Conservation (phyloP, 2,113 vertebrate genomes). For the Pelodiscus sinensis region DNA sequence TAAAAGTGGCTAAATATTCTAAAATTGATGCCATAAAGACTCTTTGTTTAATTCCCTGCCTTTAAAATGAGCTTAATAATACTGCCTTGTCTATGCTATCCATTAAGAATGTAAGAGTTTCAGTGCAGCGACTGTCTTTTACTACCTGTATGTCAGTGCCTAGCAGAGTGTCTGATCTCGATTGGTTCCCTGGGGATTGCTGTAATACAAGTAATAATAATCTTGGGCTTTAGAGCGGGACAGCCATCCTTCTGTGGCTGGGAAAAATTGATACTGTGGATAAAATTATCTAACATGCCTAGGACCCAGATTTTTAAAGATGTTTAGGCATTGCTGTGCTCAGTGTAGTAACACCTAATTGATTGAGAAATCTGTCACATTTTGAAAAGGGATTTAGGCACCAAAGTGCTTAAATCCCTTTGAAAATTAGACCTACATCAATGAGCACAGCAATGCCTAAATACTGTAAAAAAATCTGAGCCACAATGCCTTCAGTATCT, state of each 20-base stretch:
- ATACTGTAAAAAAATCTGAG: background rate
- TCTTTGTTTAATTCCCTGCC: background rate
- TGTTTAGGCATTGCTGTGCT: background rate
- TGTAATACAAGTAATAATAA: background rate
- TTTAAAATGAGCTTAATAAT: background rate
- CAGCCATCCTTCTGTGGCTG: conserved; percentile 4
- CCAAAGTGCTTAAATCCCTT: background rate
- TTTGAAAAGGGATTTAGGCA: background rate
- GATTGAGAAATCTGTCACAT: background rate
- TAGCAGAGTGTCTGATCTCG: background rate
- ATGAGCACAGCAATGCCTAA: background rate
- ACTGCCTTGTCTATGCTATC: background rate
- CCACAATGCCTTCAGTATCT: background rate
- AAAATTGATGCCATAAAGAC: background rate
- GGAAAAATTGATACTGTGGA: background rate
- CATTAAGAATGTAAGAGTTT: background rate
- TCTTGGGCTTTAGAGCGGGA: background rate
- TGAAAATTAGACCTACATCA: background rate
- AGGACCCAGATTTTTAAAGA: background rate
- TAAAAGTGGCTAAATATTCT: background rate
- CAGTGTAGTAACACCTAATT: background rate
- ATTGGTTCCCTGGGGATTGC: background rate
- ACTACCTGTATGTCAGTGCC: background rate
- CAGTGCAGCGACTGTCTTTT: background rate
- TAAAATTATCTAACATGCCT: background rate